Evolutionary conservation across 1,140 invertebrate genomes (phyloP).

Genomic region (Tribolium madens): DNA sequence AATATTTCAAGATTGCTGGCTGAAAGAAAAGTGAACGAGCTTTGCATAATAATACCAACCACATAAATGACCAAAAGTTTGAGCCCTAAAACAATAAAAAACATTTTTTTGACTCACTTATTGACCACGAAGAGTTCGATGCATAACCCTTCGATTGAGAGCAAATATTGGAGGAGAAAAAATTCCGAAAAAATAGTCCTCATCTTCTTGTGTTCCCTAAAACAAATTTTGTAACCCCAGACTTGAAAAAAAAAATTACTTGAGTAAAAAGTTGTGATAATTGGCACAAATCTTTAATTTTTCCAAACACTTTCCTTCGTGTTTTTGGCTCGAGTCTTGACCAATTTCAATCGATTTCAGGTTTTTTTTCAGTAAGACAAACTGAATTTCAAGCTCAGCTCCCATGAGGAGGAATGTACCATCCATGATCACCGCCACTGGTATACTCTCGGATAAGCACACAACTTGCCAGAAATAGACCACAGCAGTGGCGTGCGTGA

Average conservation of each 20-base stretch:
- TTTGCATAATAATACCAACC: not conserved
- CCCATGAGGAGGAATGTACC: not conserved
- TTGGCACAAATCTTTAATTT: not conserved
- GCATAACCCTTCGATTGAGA: not conserved
- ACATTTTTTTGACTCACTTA: not conserved
- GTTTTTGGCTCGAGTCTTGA: not conserved
- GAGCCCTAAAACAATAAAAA: not conserved
- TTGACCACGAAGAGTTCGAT: constrained; percentile 3
- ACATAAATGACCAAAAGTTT: not conserved
- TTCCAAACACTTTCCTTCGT: not conserved
- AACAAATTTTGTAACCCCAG: not conserved
- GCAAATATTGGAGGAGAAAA: not conserved
- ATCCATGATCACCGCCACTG: constrained; percentile 1
- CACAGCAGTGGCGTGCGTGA: not conserved
- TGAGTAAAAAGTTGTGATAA: not conserved
- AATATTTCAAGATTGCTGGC: constrained; percentile 7
- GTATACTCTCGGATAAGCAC: not conserved
- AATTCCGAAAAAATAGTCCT: not conserved
- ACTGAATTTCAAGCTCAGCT: not conserved
- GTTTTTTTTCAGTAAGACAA: not conserved
- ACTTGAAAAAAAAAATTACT: not conserved
- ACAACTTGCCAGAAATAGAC: not conserved
- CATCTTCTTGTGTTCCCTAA: not conserved
- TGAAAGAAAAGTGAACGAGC: not conserved
- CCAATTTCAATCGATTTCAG: not conserved